A percentile compares a stretch with the other conserved stretches of the same genome.
phyloP scores from a whole-genome alignment of 1,140 invertebrate species.

The Pararge aegeria region DNA sequence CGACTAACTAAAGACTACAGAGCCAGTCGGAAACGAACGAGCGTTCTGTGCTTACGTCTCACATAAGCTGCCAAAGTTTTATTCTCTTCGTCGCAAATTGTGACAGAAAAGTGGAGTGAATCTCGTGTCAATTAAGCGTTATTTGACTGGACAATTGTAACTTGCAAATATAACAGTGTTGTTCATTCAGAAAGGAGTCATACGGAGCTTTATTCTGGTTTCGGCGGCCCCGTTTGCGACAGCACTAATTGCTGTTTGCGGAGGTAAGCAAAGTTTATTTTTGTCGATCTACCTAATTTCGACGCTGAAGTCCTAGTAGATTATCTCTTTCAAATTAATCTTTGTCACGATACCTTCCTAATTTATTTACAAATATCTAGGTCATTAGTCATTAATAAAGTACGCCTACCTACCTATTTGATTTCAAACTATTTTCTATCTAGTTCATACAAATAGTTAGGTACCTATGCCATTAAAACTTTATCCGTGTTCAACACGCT shows the following conservation, averaged over 20 bases:
- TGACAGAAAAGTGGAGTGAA: conserved; percentile 62
- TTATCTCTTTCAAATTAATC: too few species aligned
- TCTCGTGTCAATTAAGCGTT: conserved; percentile 27
- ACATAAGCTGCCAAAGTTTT: conserved; percentile 42
- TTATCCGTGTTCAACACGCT: conserved; percentile 37
- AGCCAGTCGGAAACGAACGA: conserved; percentile 52
- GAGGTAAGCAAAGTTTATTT: conserved; percentile 61
- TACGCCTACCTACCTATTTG: too few species aligned
- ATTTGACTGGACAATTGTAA: conserved; percentile 7
- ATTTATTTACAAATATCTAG: too few species aligned
- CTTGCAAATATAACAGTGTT: conserved; percentile 12
- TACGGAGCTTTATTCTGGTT: conserved; percentile 17
- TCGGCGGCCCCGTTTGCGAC: conserved; percentile 36
- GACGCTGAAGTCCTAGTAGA: background rate
- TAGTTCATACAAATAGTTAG: background rate
- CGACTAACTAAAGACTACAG: background rate
- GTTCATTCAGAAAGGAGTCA: conserved; percentile 9
- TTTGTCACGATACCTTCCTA: too few species aligned
- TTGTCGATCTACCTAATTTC: conserved; percentile 27
- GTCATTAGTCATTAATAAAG: too few species aligned
- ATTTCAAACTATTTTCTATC: background rate
- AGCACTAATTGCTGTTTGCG: conserved; percentile 64
- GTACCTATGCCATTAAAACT: conserved; percentile 20
- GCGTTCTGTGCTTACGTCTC: conserved; percentile 44
- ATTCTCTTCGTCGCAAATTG: conserved; percentile 62